These are phyloP conservation scores for Sorex fumeus DNA, from an alignment of 2,113 vertebrate genomes.

Conservation along the genomic window DNA sequence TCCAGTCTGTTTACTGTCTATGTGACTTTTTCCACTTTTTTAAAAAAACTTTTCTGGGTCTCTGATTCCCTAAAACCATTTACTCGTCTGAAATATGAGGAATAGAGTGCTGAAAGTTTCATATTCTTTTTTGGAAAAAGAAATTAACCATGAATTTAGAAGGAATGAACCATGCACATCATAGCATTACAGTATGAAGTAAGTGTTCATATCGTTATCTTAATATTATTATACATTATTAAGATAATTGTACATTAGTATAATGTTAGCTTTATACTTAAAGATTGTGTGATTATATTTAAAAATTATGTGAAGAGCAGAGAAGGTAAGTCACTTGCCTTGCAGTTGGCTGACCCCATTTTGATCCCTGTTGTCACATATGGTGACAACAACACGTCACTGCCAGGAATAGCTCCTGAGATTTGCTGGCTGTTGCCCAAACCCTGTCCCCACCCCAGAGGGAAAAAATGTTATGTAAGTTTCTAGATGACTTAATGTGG, in stretches of 20 bases:
- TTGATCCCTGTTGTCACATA: no score
- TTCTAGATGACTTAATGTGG: neutral
- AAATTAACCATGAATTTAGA: neutral
- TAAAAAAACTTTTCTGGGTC: constrained; percentile 15
- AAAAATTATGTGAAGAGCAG: constrained; percentile 3
- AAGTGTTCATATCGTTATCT: neutral
- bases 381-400: no score
- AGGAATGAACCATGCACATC: neutral
- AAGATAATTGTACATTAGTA: no score
- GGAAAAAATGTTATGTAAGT: no score
- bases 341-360: no score
- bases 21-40: constrained; percentile 1
- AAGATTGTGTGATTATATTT: neutral
- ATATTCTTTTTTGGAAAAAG: neutral
- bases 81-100: neutral
- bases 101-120: neutral
- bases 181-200: neutral
- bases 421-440: no score
- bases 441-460: no score
- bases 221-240: neutral
- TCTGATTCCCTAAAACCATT: neutral
- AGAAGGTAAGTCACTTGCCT: no score
- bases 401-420: no score
- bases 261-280: constrained; percentile 9
- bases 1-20: neutral